phyloP scores from a whole-genome alignment of 2,113 vertebrate species.

The Emydura subglobosa region DNA sequence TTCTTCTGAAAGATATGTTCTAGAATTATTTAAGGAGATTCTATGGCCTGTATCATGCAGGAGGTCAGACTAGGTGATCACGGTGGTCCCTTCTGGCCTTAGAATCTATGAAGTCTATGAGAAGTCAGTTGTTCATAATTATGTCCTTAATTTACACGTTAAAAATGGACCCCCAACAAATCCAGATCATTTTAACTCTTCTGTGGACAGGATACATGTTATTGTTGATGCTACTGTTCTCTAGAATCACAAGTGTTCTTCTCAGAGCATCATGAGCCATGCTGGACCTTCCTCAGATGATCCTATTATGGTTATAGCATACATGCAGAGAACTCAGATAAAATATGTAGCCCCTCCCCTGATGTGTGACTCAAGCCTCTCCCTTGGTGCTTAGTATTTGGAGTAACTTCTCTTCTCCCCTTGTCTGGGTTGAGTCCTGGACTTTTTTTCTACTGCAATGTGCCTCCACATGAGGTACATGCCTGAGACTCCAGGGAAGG shows the following conservation, averaged over 20 bases:
- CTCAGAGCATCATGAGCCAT: neutral
- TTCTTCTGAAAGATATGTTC: neutral
- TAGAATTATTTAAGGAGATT: neutral
- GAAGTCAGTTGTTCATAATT: accelerated
- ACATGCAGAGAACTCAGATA: neutral
- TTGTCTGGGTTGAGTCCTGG: no score
- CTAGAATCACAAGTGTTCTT: accelerated
- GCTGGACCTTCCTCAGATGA: neutral
- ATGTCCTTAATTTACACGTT: accelerated
- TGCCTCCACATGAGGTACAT: no score
- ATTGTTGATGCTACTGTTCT: accelerated
- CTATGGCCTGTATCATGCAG: neutral
- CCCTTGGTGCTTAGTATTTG: no score
- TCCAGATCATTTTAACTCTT: accelerated
- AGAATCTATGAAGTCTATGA: neutral
- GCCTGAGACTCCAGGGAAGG: no score
- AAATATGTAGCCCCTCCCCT: no score
- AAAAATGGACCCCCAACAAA: accelerated
- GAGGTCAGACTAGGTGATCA: neutral
- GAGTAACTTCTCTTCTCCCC: no score
- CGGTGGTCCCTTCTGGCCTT: neutral
- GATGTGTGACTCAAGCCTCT: no score
- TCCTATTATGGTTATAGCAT: neutral
- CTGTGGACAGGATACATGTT: accelerated
- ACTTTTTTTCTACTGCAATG: no score